Conservation (phyloP, 2,797 vertebrate species). For the Tamandua tetradactyla region DNA sequence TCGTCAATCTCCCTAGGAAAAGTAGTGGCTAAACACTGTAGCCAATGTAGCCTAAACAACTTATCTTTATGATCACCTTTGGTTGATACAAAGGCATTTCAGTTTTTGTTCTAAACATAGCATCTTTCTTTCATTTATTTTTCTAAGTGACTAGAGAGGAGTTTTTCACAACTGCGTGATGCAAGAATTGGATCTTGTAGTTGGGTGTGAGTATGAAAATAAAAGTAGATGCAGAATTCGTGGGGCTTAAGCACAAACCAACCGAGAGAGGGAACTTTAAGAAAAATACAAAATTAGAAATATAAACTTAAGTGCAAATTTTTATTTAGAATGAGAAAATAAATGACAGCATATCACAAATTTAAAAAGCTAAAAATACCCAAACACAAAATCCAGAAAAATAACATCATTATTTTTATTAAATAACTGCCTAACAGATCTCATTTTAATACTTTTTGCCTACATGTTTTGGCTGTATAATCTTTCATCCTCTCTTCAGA, state of each 20-base stretch:
- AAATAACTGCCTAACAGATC: not conserved
- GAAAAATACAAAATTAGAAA: not conserved
- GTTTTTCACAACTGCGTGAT: not conserved
- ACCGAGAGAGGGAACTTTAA: not conserved
- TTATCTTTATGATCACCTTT: not conserved
- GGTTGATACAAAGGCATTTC: not conserved
- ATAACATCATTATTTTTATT: not conserved
- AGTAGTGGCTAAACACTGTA: not conserved
- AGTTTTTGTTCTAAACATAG: not conserved
- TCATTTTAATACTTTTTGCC: not conserved
- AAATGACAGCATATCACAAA: not conserved
- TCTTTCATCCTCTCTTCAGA: conserved; percentile 5
- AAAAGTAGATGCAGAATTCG: not conserved
- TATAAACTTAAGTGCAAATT: not conserved
- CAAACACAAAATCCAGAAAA: conserved; percentile 33
- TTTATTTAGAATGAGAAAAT: not conserved
- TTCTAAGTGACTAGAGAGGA: not conserved
- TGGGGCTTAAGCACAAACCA: not conserved
- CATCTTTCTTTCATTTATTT: not conserved
- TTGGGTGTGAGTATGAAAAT: not conserved
- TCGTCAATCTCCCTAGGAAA: not conserved
- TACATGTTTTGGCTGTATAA: not conserved
- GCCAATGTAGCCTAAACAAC: not conserved
- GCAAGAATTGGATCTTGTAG: not conserved
- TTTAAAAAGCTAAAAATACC: not conserved